Evolutionary conservation across 2,113 vertebrate genomes (phyloP), one percentile per base, ranked within the genome.

Genomic region (Pholis gunnellus): DNA sequence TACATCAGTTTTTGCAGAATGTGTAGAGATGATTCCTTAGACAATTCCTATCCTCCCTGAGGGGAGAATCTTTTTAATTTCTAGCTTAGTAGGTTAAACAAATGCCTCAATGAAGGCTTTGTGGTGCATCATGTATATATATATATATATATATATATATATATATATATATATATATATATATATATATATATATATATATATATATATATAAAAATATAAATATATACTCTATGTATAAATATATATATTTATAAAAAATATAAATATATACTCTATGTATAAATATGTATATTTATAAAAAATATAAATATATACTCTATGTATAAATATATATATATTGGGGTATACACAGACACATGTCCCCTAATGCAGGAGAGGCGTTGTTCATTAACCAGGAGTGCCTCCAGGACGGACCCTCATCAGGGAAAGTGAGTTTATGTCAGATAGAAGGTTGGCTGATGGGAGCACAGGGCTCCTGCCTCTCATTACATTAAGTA

Each of bases 341-440:
- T 29, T 57, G 64, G 72, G 85, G 54, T 78, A 72, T 74, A 34
- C 42, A 9, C 40, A 79, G 76, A 52, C 77, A 27, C 22, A 10
- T 87, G 82, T 87, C 69, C 78, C 63, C 72, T 91, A 87, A 92
- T 88, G 88, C 90, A 86, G 80, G 78, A 75, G 74, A 87, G 65
- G 75, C 69, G 27, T 74, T 92, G 79, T 93, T 95, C 93, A 95
- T 94, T 93, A 94, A 84, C 44, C 81, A 82, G 73, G 67, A 94
- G 93, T 93, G 92, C 89, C 78, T 79, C 72, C 57, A 70, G 87
- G 83, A 92, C 31, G 20, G 80, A 67, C 79, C 79, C 89, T 94
- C 92, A 94, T 95, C 93, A 93, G 78, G 79, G 75, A 89, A 91
- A 95, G 94, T 95, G 93, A 88, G 81, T 89, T 91, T 79, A 64